Conservation (phyloP, 2,113 vertebrate genomes). For the Hemiprocne comata region DNA sequence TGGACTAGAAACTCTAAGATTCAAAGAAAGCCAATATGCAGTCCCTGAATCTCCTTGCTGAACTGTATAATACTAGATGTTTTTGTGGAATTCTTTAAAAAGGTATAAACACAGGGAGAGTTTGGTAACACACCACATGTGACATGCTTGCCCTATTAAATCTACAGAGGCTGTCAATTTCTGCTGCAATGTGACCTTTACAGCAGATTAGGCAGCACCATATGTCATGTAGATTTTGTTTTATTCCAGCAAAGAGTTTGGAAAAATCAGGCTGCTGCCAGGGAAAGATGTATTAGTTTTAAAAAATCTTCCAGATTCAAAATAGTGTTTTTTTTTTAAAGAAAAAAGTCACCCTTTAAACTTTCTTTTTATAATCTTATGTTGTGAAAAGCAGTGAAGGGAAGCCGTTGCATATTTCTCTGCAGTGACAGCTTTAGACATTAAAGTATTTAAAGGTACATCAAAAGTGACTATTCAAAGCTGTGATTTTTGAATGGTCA, state of each 20-base stretch:
- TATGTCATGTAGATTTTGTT: conserved; percentile 7
- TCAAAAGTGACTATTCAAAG: not conserved
- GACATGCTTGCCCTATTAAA: conserved; percentile 25
- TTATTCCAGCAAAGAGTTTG: not conserved
- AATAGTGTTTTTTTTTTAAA: not conserved
- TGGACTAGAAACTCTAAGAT: not conserved
- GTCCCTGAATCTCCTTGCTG: not conserved
- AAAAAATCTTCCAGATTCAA: not conserved
- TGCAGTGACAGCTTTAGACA: not conserved
- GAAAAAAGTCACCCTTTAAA: not conserved
- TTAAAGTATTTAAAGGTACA: not conserved
- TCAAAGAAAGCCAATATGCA: not conserved
- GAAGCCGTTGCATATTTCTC: not conserved
- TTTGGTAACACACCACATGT: not conserved
- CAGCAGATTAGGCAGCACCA: conserved; percentile 23
- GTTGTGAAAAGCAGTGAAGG: not conserved
- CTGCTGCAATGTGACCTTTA: conserved; percentile 42
- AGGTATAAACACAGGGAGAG: not conserved
- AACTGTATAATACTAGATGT: not conserved
- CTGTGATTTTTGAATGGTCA: not conserved
- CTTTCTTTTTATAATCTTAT: not conserved
- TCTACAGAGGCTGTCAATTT: conserved; percentile 13
- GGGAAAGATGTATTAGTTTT: not conserved
- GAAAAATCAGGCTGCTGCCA: not conserved
- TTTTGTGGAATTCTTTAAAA: not conserved